These are phyloP conservation scores for Nephrotoma flavescens DNA, from an alignment of 2,888 invertebrate genomes.

Conservation along the genomic window DNA sequence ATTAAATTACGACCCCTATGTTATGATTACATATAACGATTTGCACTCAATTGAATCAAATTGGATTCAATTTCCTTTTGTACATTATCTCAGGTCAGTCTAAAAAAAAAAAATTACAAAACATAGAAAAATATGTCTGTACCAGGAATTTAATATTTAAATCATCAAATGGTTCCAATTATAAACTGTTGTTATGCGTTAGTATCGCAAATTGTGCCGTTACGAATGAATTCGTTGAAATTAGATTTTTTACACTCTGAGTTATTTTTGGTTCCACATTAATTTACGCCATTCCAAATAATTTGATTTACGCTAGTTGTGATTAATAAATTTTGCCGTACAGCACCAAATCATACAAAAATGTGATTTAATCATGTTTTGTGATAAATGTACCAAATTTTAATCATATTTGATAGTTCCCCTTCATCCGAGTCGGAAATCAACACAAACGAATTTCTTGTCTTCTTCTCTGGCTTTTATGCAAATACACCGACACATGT, in stretches of 20 bases:
- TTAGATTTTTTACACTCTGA: no score
- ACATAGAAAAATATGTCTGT: neutral
- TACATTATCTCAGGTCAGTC: neutral
- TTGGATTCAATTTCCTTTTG: neutral
- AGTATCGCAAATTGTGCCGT: neutral
- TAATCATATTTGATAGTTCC: neutral
- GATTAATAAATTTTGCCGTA: no score
- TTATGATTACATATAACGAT: neutral
- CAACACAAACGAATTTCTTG: neutral
- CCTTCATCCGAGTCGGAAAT: neutral
- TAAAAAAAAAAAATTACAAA: neutral
- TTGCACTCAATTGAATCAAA: neutral
- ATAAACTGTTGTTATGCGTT: neutral
- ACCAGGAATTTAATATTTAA: neutral
- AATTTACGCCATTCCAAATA: neutral
- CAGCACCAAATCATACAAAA: no score
- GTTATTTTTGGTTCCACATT: neutral
- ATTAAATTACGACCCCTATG: neutral
- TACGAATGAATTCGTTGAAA: neutral
- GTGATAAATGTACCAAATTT: neutral
- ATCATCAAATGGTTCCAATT: neutral
- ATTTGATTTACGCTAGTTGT: no score
- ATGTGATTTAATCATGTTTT: no score
- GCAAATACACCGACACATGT: neutral
- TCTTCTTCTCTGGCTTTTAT: neutral